A percentile compares a stretch with the other conserved stretches of the same genome.
These are phyloP conservation scores for Propithecus perrieri DNA, from an alignment of 2,797 vertebrate species.

Conservation along the genomic window DNA sequence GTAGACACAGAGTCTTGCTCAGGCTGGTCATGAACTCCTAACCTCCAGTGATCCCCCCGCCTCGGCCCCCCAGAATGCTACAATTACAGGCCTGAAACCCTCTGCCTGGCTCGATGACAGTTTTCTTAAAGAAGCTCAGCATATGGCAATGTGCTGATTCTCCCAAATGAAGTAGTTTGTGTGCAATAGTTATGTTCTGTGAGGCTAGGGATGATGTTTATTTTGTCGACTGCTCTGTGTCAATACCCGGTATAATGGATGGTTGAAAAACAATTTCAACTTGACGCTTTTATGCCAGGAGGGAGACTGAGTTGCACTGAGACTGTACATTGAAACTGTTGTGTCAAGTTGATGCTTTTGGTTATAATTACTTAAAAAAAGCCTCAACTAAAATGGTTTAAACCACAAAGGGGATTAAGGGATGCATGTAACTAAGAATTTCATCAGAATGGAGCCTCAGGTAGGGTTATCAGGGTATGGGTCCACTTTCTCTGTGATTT, in stretches of 20 bases:
- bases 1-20: too few species aligned
- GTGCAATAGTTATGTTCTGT: background rate
- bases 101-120: too few species aligned
- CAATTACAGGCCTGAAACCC: too few species aligned
- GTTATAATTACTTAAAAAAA: constrained; percentile 7
- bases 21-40: too few species aligned
- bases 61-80: too few species aligned
- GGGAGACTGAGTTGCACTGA: background rate
- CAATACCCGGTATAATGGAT: background rate
- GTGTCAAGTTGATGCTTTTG: constrained; percentile 27
- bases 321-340: background rate
- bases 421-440: background rate
- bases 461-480: background rate
- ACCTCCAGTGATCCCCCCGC: too few species aligned
- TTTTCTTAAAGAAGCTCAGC: background rate
- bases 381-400: background rate
- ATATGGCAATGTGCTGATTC: background rate
- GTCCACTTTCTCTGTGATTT: background rate
- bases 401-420: background rate
- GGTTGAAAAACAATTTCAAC: background rate
- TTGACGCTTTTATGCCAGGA: background rate
- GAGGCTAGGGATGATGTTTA: background rate
- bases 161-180: background rate
- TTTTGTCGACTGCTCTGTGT: background rate
- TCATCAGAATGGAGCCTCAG: background rate